Percentiles rank a stretch among this genome's conserved stretches.
Evolutionary conservation across 2,113 vertebrate species (phyloP).

Genomic region (Miniopterus natalensis): DNA sequence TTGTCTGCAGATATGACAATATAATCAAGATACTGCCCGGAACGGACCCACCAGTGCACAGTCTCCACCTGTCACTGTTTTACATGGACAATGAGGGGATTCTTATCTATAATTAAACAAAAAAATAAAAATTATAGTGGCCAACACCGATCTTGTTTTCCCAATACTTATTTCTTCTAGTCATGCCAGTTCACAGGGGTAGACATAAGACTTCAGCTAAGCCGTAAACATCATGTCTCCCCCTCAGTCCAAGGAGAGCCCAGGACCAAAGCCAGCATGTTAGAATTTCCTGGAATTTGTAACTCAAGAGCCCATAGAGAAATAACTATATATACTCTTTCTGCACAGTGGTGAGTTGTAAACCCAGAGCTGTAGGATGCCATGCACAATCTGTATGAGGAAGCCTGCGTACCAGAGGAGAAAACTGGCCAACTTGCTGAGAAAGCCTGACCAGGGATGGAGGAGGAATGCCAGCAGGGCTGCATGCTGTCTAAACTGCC

Average conservation of each 20-base stretch:
- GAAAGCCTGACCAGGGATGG: not conserved
- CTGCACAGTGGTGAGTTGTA: not conserved
- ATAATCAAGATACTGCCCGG: not conserved
- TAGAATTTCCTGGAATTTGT: not conserved
- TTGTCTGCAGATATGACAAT: not conserved
- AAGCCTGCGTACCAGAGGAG: not conserved
- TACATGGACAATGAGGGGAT: not conserved
- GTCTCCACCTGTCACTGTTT: not conserved
- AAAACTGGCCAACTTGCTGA: not conserved
- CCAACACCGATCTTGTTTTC: not conserved
- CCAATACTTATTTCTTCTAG: not conserved
- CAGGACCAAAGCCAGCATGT: not conserved
- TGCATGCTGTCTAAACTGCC: not conserved
- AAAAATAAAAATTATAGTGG: not conserved
- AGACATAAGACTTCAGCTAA: slow-evolving; percentile 3
- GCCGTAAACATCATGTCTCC: not conserved
- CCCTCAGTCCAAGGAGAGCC: not conserved
- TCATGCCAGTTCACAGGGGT: not conserved
- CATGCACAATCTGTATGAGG: not conserved
- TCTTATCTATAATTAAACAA: not conserved
- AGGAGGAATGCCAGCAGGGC: not conserved
- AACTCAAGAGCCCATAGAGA: not conserved
- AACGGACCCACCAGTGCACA: not conserved
- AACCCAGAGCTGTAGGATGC: not conserved
- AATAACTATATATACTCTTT: not conserved